A percentile compares a stretch with the other conserved stretches of the same genome.
These are phyloP conservation scores for Orius insidiosus DNA, from an alignment of 1,140 invertebrate genomes.

Conservation along the genomic window DNA sequence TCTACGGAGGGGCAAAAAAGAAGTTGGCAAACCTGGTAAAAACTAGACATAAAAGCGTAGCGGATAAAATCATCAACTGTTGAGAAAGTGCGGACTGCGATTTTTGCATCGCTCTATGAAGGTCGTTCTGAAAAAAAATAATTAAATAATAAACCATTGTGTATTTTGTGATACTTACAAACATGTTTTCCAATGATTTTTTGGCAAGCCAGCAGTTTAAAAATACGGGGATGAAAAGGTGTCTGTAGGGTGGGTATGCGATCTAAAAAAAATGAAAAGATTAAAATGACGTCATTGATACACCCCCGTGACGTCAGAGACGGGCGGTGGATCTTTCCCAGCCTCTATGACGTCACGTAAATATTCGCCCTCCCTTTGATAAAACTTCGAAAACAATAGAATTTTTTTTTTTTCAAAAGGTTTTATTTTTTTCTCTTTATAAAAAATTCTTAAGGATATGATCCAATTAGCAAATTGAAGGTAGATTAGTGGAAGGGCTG, in stretches of 20 bases:
- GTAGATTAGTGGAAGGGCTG: too few relatives aligned
- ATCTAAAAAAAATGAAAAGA: conserved; percentile 53
- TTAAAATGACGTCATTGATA: neutral
- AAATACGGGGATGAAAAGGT: conserved; percentile 93
- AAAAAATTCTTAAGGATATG: too few relatives aligned
- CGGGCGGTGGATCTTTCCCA: too few relatives aligned
- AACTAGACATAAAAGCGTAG: conserved; percentile 86
- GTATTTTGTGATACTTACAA: conserved; percentile 54
- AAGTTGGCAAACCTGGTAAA: conserved; percentile 70
- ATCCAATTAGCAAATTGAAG: too few relatives aligned
- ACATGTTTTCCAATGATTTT: conserved; percentile 93
- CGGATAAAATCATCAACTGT: conserved; percentile 86
- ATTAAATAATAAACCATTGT: too few relatives aligned
- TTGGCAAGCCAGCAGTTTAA: conserved; percentile 97
- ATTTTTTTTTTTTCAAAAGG: too few relatives aligned
- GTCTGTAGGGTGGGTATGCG: conserved; percentile 70
- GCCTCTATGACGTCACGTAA: too few relatives aligned
- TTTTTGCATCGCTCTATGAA: conserved; percentile 92
- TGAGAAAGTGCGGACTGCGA: conserved; percentile 92
- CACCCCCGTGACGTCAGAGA: too few relatives aligned
- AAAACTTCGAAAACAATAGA: too few relatives aligned
- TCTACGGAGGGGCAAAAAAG: too few relatives aligned
- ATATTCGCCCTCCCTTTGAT: too few relatives aligned
- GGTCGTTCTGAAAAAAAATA: conserved; percentile 63
- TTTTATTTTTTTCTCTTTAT: too few relatives aligned